phyloP scores from a whole-genome alignment of 2,113 vertebrate species.

The Cinclus cinclus region DNA sequence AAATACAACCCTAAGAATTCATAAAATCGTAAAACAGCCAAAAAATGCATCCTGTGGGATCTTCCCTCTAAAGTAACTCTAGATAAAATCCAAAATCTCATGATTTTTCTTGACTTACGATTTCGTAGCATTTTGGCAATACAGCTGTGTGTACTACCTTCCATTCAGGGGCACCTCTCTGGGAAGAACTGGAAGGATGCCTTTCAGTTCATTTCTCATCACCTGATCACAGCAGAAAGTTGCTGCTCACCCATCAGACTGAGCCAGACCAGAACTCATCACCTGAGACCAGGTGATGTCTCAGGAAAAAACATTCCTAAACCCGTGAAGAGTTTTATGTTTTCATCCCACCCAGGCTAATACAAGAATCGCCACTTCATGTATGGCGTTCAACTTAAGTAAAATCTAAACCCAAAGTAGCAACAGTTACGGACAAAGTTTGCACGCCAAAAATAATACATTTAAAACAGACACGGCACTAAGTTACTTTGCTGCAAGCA shows the following conservation, averaged over 20 bases:
- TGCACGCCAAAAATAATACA: neutral
- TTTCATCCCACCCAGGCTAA: neutral
- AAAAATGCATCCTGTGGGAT: neutral
- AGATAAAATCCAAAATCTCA: neutral
- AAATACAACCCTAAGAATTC: neutral
- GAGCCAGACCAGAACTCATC: neutral
- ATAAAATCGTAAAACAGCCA: neutral
- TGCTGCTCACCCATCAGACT: neutral
- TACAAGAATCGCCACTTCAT: neutral
- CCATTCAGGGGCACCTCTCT: neutral
- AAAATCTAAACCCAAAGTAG: neutral
- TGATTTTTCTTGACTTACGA: neutral
- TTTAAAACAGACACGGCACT: neutral
- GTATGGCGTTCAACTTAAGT: neutral
- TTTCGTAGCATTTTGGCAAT: neutral
- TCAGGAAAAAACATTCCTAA: neutral
- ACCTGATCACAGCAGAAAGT: neutral
- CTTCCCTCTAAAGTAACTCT: neutral
- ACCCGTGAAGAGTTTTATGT: neutral
- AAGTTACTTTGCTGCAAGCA: slow-evolving; percentile 16
- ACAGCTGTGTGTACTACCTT: neutral
- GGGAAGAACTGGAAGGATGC: neutral
- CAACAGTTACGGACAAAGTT: neutral
- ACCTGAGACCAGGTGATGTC: neutral
- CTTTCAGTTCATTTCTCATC: neutral